phyloP scores from a whole-genome alignment of 2,113 vertebrate genomes.

The Physeter macrocephalus region DNA sequence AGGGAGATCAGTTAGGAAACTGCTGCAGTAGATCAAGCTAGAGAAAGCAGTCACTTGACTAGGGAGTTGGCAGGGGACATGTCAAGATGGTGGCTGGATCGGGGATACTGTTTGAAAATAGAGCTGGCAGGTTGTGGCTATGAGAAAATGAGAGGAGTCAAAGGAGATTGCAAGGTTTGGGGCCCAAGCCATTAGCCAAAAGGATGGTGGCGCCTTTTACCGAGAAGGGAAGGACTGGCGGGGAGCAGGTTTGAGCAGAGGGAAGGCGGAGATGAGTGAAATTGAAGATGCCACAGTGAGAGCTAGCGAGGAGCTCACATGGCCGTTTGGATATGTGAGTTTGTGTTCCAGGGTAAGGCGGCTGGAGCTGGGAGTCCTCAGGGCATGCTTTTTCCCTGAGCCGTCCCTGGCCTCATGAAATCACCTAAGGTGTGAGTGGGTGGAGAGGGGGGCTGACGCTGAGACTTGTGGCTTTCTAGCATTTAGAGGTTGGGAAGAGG shows the following conservation, averaged over 20 bases:
- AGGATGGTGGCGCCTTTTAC: neutral
- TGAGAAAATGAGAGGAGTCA: neutral
- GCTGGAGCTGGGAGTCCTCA: neutral
- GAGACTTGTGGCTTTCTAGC: neutral
- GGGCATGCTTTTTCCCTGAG: neutral
- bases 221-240: neutral
- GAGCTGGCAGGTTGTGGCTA: neutral
- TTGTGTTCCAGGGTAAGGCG: neutral
- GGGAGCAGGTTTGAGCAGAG: neutral
- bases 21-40: neutral
- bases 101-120: neutral
- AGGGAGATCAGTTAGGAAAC: no score
- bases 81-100: neutral
- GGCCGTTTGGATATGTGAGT: neutral
- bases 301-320: neutral
- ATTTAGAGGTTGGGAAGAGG: neutral
- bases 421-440: neutral
- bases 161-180: neutral
- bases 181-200: neutral
- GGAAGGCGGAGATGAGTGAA: neutral
- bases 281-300: neutral
- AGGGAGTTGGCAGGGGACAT: neutral
- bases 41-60: neutral
- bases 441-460: neutral
- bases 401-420: neutral